These are phyloP conservation scores for Hyperoplus lanceolatus DNA, from an alignment of 2,797 vertebrate species.

Conservation along the genomic window DNA sequence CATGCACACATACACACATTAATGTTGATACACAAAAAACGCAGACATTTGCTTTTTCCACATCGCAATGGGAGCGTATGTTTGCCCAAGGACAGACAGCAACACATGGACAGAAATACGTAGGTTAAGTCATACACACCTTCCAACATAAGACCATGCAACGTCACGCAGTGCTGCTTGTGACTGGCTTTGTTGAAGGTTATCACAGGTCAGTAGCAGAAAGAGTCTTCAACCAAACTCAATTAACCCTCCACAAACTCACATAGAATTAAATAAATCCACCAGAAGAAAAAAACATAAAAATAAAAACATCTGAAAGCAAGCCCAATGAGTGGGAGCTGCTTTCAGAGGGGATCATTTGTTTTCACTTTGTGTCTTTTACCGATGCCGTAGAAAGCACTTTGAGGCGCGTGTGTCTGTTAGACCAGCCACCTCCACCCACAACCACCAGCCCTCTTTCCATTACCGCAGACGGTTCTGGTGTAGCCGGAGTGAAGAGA, in stretches of 20 bases:
- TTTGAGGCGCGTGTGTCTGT: constrained; percentile 66
- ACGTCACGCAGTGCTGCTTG: not conserved
- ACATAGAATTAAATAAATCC: constrained; percentile 45
- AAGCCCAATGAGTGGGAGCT: constrained; percentile 21
- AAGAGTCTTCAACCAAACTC: constrained; percentile 39
- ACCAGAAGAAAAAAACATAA: not conserved
- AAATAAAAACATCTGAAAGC: constrained; percentile 9
- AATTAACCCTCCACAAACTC: constrained; percentile 45
- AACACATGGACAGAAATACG: not conserved
- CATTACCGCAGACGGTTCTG: constrained; percentile 55
- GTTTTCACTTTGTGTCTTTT: constrained; percentile 75
- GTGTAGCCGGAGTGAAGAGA: constrained; percentile 55
- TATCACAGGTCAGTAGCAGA: constrained; percentile 30
- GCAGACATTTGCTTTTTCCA: not conserved
- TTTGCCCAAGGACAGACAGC: constrained; percentile 5
- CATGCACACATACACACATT: not conserved
- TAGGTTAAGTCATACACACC: not conserved
- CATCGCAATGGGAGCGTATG: not conserved
- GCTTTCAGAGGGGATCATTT: constrained; percentile 63
- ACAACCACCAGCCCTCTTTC: constrained; percentile 26
- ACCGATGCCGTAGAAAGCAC: constrained; percentile 45
- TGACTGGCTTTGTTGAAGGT: constrained; percentile 13
- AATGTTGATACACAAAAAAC: constrained; percentile 9
- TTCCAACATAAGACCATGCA: not conserved
- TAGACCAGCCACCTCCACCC: constrained; percentile 39